phyloP scores from a whole-genome alignment of 2,113 vertebrate species.

The Ibidorhyncha struthersii region DNA sequence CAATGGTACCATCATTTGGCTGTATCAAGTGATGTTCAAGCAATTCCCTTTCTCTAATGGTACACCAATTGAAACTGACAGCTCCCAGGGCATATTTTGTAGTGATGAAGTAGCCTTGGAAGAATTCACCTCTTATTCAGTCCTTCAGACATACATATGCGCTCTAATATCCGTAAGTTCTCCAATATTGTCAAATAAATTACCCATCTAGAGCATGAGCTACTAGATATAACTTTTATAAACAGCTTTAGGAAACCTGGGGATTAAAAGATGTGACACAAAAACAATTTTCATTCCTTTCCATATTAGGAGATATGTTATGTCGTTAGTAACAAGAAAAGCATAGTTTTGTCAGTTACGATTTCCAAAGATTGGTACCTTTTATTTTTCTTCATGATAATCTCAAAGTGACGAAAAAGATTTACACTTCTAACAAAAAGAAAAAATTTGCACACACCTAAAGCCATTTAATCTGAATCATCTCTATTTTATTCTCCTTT shows the following conservation, averaged over 20 bases:
- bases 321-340: neutral
- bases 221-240: neutral
- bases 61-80: neutral
- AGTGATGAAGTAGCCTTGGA: neutral
- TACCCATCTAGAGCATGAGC: neutral
- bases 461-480: slow-evolving; percentile 31
- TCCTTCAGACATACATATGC: neutral
- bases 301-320: neutral
- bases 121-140: neutral
- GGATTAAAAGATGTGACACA: neutral
- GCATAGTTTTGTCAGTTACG: neutral
- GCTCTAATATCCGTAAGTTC: neutral
- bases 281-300: neutral
- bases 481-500: slow-evolving; percentile 40
- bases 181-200: neutral
- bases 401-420: neutral
- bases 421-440: neutral
- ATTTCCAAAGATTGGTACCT: neutral
- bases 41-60: neutral
- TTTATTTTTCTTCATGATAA: slow-evolving; percentile 23
- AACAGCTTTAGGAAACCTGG: neutral
- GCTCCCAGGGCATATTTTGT: neutral
- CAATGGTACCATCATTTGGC: neutral
- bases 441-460: neutral
- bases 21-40: neutral